Evolutionary conservation across 2,888 invertebrate species (phyloP), one percentile per base, ranked within the genome.

Genomic region (Drosophila fungiperda): DNA sequence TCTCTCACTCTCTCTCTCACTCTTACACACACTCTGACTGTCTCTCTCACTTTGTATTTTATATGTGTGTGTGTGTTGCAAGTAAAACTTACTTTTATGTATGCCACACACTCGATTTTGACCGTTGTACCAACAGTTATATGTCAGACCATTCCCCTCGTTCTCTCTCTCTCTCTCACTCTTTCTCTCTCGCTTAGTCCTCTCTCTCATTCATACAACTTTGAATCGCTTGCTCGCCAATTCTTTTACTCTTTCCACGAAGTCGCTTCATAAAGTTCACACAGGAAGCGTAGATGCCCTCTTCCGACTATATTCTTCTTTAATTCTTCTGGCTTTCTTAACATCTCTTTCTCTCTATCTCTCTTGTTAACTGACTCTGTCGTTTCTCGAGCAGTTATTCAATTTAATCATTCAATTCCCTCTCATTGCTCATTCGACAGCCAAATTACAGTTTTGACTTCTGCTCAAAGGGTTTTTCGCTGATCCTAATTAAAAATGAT

Each of bases 61-160:
- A 23, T 36, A 12, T 50, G 38, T 50, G 42, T 45, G 35, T 62
- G 35, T 58, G 65, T 77, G 53, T 74, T 75, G 35, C 71, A 61
- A 70, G 55, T 42, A 32, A 32, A 35, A 62, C 26, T 58, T 68
- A 62, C 20, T 63, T 17, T 69, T 33, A 38, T 64, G 60, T 64
- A 61, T 73, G 57, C 49, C 48, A 69, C 42, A 63, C 50, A 40
- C 26, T 48, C 35, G 59, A 60, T 55, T 66, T 61, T 80, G 61
- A 71, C 54, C 45, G 60, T 77, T 79, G 58, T 76, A 54, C 48
- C 45, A 78, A 73, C 73, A 76, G 61, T 70, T 87, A 70, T 82
- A 75, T 82, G 76, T 70, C 73, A 55, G 73, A 63, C 68, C 68
- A 50, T 60, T 67, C 54, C 64, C 26, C 68, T 54, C 38, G 64